Conservation (phyloP, 2,797 vertebrate species). For the Bufotes viridis region DNA sequence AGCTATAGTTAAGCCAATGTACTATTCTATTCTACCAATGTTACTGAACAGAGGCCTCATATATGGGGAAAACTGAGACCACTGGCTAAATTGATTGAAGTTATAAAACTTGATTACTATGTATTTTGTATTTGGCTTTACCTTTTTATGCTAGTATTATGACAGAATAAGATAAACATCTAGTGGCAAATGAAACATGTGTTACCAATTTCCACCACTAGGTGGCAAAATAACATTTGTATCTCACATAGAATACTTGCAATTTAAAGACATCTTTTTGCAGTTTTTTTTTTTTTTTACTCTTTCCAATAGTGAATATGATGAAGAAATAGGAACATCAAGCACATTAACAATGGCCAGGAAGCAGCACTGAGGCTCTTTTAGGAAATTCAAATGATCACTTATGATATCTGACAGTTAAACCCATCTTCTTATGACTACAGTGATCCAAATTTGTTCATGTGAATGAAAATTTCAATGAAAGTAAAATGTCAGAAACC, state of each 20-base stretch:
- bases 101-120: background rate
- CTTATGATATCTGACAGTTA: background rate
- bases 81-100: background rate
- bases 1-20: too few species aligned
- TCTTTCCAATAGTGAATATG: background rate
- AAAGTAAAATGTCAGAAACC: background rate
- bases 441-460: too few species aligned
- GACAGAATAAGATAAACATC: background rate
- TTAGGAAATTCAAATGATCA: background rate
- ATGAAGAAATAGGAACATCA: background rate
- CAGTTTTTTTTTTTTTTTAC: too few species aligned
- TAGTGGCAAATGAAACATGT: background rate
- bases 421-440: background rate
- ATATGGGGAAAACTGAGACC: too few species aligned
- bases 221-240: conserved; percentile 69
- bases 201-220: conserved; percentile 60
- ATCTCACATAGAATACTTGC: background rate
- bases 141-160: too few species aligned
- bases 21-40: too few species aligned
- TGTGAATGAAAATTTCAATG: too few species aligned
- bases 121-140: background rate
- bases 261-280: too few species aligned
- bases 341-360: background rate
- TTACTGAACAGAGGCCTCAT: too few species aligned
- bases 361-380: background rate